phyloP scores from a whole-genome alignment of 2,797 vertebrate species.

The Pangasius macronema region DNA sequence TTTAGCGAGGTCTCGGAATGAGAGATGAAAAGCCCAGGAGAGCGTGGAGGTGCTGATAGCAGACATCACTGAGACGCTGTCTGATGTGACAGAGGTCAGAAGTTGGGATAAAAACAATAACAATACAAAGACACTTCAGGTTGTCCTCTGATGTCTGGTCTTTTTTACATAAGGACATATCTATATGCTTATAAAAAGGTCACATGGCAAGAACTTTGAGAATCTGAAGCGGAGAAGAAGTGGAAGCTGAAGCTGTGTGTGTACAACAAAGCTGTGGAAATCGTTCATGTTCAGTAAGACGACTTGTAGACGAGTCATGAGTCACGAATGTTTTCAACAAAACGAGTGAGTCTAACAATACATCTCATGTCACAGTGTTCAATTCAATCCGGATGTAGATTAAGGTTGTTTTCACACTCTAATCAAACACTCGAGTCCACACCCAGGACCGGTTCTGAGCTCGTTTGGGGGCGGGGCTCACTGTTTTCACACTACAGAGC shows the following conservation, averaged over 20 bases:
- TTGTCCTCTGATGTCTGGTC: not conserved
- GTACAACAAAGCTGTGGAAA: not conserved
- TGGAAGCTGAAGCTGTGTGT: not conserved
- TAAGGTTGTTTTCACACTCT: not conserved
- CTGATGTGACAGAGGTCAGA: not conserved
- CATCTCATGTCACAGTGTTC: too few species aligned
- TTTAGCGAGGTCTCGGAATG: conserved; percentile 11
- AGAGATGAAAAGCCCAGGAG: conserved; percentile 7
- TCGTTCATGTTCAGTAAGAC: not conserved
- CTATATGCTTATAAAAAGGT: not conserved
- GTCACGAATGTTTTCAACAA: too few species aligned
- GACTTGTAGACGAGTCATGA: too few species aligned
- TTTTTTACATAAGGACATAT: not conserved
- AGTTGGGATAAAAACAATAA: not conserved
- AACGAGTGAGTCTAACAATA: too few species aligned
- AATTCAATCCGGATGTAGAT: too few species aligned
- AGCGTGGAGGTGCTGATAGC: not conserved
- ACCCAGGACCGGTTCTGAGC: not conserved
- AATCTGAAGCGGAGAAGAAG: too few species aligned
- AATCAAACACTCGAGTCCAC: not conserved
- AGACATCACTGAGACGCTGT: not conserved
- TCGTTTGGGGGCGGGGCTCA: not conserved
- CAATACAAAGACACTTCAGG: not conserved
- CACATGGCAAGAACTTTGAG: not conserved
- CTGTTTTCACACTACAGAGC: not conserved